Evolutionary conservation across 1,140 invertebrate genomes (phyloP).

Genomic region (Arion vulgaris): DNA sequence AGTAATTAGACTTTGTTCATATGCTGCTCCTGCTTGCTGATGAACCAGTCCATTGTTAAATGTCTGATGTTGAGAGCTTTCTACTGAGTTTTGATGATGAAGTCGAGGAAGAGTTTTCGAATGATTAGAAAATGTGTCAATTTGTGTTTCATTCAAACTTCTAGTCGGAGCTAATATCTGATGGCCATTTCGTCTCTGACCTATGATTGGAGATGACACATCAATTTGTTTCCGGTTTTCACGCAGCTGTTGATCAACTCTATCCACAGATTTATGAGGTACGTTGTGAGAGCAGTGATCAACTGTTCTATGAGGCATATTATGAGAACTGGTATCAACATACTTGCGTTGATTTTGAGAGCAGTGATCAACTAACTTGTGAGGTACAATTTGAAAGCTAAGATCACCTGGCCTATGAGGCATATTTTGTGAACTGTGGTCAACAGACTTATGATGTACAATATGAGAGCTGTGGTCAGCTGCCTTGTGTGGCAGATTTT

Average conservation of each 20-base stretch:
- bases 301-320: too few relatives aligned
- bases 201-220: slow-evolving; percentile 28
- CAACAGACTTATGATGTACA: slow-evolving; percentile 28
- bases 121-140: not conserved
- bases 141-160: not conserved
- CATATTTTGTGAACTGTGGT: too few relatives aligned
- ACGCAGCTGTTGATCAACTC: slow-evolving; percentile 36
- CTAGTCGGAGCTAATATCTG: not conserved
- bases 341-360: too few relatives aligned
- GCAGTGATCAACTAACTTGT: too few relatives aligned
- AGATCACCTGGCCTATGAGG: too few relatives aligned
- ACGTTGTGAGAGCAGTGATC: too few relatives aligned
- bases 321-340: too few relatives aligned
- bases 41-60: not conserved
- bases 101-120: slow-evolving; percentile 16
- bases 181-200: not conserved
- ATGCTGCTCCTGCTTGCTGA: not conserved
- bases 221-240: slow-evolving; percentile 40
- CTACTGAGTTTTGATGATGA: slow-evolving; percentile 2
- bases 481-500: not conserved
- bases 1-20: not conserved
- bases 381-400: too few relatives aligned
- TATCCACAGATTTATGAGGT: slow-evolving; percentile 30
- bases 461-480: not conserved
- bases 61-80: not conserved